Conservation (phyloP, 2,888 invertebrate genomes). For the Calameuta filiformis region DNA sequence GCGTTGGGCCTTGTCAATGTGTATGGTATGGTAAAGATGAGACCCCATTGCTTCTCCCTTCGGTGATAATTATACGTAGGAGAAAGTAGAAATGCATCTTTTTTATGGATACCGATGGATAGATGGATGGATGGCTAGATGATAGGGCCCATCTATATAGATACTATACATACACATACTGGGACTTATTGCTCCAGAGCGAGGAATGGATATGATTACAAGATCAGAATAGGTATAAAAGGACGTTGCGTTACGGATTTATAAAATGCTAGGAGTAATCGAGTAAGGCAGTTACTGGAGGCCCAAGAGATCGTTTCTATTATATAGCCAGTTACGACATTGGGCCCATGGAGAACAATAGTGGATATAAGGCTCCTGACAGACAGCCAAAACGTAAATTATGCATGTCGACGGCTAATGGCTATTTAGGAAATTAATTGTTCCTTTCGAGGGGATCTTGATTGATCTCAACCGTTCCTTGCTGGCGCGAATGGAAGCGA, state of each 20-base stretch:
- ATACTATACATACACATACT: no score
- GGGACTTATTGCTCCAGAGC: no score
- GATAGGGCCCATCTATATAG: no score
- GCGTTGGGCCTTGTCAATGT: background rate
- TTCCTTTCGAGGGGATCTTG: constrained; percentile 19
- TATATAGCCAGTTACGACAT: background rate
- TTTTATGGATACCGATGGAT: constrained; percentile 7
- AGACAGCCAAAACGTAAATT: constrained; percentile 26
- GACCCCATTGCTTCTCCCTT: no score
- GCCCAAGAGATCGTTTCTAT: background rate
- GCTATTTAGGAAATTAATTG: constrained; percentile 34
- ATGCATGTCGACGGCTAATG: constrained; percentile 29
- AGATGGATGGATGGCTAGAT: no score
- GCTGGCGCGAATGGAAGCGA: background rate
- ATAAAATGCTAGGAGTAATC: background rate
- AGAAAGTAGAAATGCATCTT: constrained; percentile 21
- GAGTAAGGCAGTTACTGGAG: background rate
- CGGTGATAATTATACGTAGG: constrained; percentile 15
- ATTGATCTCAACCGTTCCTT: constrained; percentile 16
- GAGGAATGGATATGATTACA: no score
- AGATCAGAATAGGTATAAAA: background rate
- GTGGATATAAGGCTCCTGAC: constrained; percentile 1
- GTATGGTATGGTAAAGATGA: background rate
- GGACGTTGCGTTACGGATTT: background rate
- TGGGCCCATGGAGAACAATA: background rate